A percentile compares a stretch with the other conserved stretches of the same genome.
Conservation (phyloP, 2,113 vertebrate species). For the Neodon shergylaensis region DNA sequence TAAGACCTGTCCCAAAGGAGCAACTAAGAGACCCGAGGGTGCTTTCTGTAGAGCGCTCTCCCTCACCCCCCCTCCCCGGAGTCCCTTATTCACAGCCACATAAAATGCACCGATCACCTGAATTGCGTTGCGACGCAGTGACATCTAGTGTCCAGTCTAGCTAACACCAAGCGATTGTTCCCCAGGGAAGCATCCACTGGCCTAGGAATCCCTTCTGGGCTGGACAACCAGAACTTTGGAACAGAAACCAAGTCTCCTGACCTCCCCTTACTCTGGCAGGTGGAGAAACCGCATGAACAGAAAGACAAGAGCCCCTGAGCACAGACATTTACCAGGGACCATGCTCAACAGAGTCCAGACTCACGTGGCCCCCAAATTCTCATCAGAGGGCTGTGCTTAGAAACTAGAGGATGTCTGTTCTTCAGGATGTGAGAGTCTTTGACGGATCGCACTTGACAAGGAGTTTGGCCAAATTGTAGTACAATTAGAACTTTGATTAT, state of each 20-base stretch:
- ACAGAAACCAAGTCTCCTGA: no score
- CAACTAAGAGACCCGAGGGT: neutral
- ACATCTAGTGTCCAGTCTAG: constrained; percentile 81
- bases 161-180: neutral
- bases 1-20: neutral
- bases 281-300: fast-evolving
- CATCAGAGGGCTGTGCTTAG: neutral
- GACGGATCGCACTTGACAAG: neutral
- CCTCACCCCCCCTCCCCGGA: neutral
- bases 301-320: fast-evolving
- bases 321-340: neutral
- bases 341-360: fast-evolving
- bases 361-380: fast-evolving
- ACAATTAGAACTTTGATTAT: neutral
- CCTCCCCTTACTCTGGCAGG: neutral
- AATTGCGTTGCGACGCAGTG: constrained; percentile 79
- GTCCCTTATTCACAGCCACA: constrained; percentile 81
- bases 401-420: neutral
- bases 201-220: neutral
- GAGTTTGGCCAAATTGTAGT: neutral
- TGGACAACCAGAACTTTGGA: neutral
- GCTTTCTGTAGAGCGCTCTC: neutral
- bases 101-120: constrained; percentile 47
- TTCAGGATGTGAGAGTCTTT: neutral
- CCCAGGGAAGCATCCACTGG: fast-evolving